phyloP scores from a whole-genome alignment of 2,888 invertebrate species.

The Folsomia manolachei region DNA sequence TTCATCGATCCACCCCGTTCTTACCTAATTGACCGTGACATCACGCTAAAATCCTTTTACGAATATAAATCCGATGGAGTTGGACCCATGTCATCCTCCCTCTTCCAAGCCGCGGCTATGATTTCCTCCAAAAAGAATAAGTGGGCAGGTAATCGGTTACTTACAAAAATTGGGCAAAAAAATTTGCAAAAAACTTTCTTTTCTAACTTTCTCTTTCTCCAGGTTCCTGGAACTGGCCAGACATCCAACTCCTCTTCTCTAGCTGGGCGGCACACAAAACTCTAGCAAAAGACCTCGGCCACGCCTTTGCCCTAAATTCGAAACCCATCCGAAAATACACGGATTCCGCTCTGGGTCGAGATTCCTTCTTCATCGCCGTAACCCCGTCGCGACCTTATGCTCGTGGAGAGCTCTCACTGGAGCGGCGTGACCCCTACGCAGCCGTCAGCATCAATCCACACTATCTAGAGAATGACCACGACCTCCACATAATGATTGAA shows the following conservation, averaged over 20 bases:
- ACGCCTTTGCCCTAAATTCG: conserved; percentile 36
- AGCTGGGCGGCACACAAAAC: conserved; percentile 38
- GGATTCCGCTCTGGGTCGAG: conserved; percentile 31
- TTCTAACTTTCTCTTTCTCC: background rate
- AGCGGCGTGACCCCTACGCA: conserved; percentile 33
- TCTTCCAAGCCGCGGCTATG: conserved; percentile 40
- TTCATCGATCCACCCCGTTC: conserved; percentile 39
- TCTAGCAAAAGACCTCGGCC: conserved; percentile 30
- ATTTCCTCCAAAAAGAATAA: conserved; percentile 37
- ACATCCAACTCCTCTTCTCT: conserved; percentile 33
- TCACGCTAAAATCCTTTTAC: conserved; percentile 33
- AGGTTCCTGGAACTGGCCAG: conserved; percentile 36
- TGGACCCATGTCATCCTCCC: conserved; percentile 31
- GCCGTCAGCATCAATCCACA: conserved; percentile 32
- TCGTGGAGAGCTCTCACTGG: conserved; percentile 33
- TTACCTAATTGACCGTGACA: conserved; percentile 37
- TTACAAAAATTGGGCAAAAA: too few species aligned
- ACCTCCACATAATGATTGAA: conserved; percentile 31
- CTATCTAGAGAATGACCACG: conserved; percentile 38
- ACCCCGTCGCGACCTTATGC: conserved; percentile 31
- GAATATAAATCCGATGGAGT: conserved; percentile 41
- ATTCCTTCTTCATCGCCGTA: conserved; percentile 37
- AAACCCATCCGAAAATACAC: conserved; percentile 35
- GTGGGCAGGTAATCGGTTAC: conserved; percentile 13
- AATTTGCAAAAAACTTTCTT: background rate